phyloP scores from a whole-genome alignment of 2,113 vertebrate species.

The Clupea harengus region DNA sequence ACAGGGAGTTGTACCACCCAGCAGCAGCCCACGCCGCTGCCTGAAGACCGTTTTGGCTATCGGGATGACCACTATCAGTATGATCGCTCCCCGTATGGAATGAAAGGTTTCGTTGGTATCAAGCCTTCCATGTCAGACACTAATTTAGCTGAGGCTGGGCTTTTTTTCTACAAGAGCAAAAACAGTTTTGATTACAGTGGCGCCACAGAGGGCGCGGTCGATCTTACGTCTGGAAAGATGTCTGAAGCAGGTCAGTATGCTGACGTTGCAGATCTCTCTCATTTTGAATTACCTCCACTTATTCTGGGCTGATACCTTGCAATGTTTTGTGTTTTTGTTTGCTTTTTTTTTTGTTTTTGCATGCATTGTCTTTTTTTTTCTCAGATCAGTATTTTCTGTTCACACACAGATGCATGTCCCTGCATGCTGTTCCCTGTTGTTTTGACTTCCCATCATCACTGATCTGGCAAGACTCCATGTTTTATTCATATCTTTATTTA shows the following conservation, averaged over 20 bases:
- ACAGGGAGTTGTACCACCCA: constrained; percentile 85
- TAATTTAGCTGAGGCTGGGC: constrained; percentile 91
- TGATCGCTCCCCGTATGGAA: constrained; percentile 79
- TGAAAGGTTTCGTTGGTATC: constrained; percentile 86
- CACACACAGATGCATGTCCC: constrained; percentile 74
- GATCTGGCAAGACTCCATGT: constrained; percentile 64
- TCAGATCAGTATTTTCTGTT: constrained; percentile 59
- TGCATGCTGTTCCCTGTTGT: constrained; percentile 81
- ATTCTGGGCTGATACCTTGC: constrained; percentile 65
- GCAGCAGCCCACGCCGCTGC: constrained; percentile 84
- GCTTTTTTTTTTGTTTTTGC: constrained; percentile 45
- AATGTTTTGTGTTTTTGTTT: constrained; percentile 38
- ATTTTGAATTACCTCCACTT: constrained; percentile 79
- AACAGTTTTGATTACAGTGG: constrained; percentile 91
- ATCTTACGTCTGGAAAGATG: constrained; percentile 94
- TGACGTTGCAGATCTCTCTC: constrained; percentile 83
- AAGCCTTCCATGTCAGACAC: constrained; percentile 98
- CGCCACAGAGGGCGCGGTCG: constrained; percentile 90
- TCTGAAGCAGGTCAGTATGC: constrained; percentile 93
- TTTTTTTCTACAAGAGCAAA: constrained; percentile 95
- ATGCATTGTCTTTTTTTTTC: constrained; percentile 46
- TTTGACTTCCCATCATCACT: constrained; percentile 69
- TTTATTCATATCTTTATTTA: constrained; percentile 53
- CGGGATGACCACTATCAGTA: constrained; percentile 97
- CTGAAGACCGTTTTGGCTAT: constrained; percentile 97